Base-by-base conservation (phyloP, 2,888 invertebrate genomes). In the Protonemura montana region DNA sequence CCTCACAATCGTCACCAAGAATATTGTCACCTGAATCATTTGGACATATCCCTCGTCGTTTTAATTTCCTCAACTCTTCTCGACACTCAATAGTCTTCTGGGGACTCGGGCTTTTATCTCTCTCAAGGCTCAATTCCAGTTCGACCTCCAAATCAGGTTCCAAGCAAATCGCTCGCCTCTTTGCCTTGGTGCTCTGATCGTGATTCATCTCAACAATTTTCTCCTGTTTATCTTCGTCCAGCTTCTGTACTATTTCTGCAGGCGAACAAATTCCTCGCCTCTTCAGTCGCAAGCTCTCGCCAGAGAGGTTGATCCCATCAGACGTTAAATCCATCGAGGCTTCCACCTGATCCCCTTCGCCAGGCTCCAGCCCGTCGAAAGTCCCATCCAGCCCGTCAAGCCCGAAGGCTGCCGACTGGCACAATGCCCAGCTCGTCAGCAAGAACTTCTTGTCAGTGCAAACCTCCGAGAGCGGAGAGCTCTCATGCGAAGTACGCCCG, bases 371-470 rank as follows among this genome's bases (percentile, higher is more conserved):
- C 21, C 76, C 86, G 6, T 76, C 77, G 59, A 59, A 10, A 59
- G 59, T 59, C 3, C 84, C 76, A 6, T 85, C 76, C 81, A 42
- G 16, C 28, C 26, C 84, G 82, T 28, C 76, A 3, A 30, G 16
- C 2, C 26, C n/a, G 26, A 25, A 21, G n/a, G 77, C 16, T 1
- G 26, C n/a, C 76, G 83, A n/a, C 30, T 84, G 82, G 27, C 82
- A 77, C 10, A 87, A 87, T 13, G 86, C 84, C 92, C 93, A 93
- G 88, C 93, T 93, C 88, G 93, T 93, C 86, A 93, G 89, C 85
- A 93, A 89, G 88, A 92, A 91, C 89, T 93, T 93, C 89, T 93
- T 93, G 88, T 93, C 93, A 0, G 93, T 91, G 88, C 91, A 93
- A 87, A 92, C 92, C 87, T 90, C 91, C 83, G 90, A 91, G 88